Evolutionary conservation across 2,113 vertebrate genomes (phyloP), one percentile per base, ranked within the genome.

Genomic region (Brachyistius frenatus): DNA sequence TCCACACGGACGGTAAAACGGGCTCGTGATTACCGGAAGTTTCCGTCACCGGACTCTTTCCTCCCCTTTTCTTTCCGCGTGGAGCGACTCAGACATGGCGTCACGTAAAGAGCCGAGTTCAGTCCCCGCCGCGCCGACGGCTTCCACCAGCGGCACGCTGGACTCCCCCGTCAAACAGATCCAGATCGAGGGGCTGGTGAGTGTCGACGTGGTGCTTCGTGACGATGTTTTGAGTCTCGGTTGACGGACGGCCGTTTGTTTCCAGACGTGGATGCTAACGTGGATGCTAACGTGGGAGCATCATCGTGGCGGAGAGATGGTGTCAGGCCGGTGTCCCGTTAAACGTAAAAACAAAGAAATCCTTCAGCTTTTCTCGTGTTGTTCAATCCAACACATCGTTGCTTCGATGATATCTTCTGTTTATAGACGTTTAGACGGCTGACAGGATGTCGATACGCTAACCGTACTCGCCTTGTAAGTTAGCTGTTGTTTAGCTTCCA

Each of bases 101-200:
- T 41, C 88, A 2, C 88, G 88, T 15, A 90, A 90, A 74, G 89
- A 92, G 5, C 50, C 84, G 1, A 15, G 2, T 11, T 0, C 89
- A 5, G 55, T 1, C 0, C 0, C 78, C 3, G 69, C 2, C 16
- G 2, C 84, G 1, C 66, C 0, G 0, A 80, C 89, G 80, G 74
- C 91, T 11, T 64, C 90, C 7, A 55, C 90, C 0, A 9, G 55
- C 32, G 91, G 81, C 0, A 89, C 93, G 0, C 41, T 95, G 78
- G 94, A 94, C 67, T 91, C 92, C 1, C 91, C 90, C 0, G 94
- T 95, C 9, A 95, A 95, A 67, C 92, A 89, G 72, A 93, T 94
- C 71, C 94, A 93, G 54, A 94, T 94, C 16, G 94, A 94, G 3
- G 94, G 93, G 2, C 74, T 94, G 86, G 94, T 95, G 63, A 92